phyloP scores from a whole-genome alignment of 2,888 invertebrate species.

The Drosophila subsilvestris region DNA sequence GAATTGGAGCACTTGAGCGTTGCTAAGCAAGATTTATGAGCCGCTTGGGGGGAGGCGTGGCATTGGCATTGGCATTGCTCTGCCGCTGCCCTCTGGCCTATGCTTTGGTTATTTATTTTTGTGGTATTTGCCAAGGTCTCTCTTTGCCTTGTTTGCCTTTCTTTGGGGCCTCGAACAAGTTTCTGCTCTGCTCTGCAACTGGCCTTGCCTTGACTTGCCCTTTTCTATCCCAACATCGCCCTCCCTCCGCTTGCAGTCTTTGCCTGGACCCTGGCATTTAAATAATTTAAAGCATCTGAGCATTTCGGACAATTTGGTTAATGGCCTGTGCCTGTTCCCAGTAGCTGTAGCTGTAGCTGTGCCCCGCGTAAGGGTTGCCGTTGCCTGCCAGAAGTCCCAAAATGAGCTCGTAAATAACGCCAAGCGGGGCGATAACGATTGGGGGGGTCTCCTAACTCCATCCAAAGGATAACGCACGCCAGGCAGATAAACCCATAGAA shows the following conservation, averaged over 20 bases:
- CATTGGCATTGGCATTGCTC: conserved; percentile 53
- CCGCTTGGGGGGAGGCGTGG: conserved; percentile 56
- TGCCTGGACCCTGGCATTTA: conserved; percentile 59
- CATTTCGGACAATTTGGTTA: conserved; percentile 74
- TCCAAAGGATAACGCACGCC: conserved; percentile 14
- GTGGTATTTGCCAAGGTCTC: conserved; percentile 52
- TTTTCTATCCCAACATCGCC: conserved; percentile 10
- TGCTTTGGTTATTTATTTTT: conserved; percentile 39
- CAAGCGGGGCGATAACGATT: conserved; percentile 34
- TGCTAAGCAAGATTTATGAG: conserved; percentile 76
- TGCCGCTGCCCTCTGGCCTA: conserved; percentile 7
- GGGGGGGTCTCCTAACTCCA: conserved; percentile 4
- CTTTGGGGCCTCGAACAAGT: conserved; percentile 51
- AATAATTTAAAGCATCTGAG: conserved; percentile 73
- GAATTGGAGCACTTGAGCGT: conserved; percentile 40
- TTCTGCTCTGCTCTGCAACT: conserved; percentile 16
- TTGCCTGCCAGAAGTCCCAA: conserved; percentile 21
- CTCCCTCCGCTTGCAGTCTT: too few relatives aligned
- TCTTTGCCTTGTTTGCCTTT: conserved; percentile 64
- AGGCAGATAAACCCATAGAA: conserved; percentile 16
- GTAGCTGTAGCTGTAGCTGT: neutral
- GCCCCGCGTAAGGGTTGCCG: conserved; percentile 32
- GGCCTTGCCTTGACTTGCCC: conserved; percentile 48
- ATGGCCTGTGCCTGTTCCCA: conserved; percentile 51
- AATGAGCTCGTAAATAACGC: conserved; percentile 40